These are phyloP conservation scores for Pogonophryne albipinna DNA, from an alignment of 2,797 vertebrate species.

Conservation along the genomic window DNA sequence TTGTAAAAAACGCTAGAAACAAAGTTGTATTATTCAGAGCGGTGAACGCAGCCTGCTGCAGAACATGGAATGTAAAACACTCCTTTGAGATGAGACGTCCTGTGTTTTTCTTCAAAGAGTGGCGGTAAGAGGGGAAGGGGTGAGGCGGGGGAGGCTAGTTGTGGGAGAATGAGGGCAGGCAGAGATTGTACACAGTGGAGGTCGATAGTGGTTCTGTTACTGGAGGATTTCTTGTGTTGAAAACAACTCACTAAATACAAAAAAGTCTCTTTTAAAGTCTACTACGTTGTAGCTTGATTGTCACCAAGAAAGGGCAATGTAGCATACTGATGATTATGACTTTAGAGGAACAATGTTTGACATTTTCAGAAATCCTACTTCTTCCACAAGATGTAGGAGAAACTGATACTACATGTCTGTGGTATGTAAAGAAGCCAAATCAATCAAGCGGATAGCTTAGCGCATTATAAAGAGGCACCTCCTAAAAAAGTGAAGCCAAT, in stretches of 20 bases:
- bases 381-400: neutral
- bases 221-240: slow-evolving; percentile 20
- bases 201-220: neutral
- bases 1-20: slow-evolving; percentile 32
- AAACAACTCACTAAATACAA: slow-evolving; percentile 18
- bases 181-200: slow-evolving; percentile 21
- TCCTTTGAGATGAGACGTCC: slow-evolving; percentile 55
- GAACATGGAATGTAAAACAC: slow-evolving; percentile 62
- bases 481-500: too few relatives aligned
- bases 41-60: slow-evolving; percentile 31
- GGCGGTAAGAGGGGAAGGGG: slow-evolving; percentile 39
- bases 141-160: slow-evolving; percentile 18
- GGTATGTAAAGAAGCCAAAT: neutral
- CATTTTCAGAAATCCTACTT: neutral
- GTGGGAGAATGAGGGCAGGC: slow-evolving; percentile 31
- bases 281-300: neutral
- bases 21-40: slow-evolving; percentile 41
- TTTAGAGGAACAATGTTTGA: neutral
- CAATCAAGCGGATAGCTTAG: neutral
- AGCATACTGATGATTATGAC: neutral
- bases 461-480: neutral
- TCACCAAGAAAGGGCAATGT: neutral
- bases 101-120: slow-evolving; percentile 69
- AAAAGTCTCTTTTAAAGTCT: slow-evolving; percentile 8
- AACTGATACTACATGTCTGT: neutral